A percentile compares a stretch with the other conserved stretches of the same genome.
phyloP scores from a whole-genome alignment of 2,888 invertebrate genomes.

The Icerya purchasi region DNA sequence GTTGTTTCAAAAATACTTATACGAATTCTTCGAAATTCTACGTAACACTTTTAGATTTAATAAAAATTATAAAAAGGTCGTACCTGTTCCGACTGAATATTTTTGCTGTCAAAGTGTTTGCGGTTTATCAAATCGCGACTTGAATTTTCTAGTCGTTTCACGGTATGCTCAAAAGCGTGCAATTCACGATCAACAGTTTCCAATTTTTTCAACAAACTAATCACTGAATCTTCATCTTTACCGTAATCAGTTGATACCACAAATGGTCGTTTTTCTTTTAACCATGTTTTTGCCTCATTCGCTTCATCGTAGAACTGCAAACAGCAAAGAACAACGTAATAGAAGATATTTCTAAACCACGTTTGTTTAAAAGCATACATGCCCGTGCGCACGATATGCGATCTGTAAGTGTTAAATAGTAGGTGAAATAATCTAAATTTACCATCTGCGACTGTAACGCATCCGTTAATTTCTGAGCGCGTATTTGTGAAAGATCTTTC shows the following conservation, averaged over 20 bases:
- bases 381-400: too few relatives aligned
- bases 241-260: slow-evolving; percentile 60
- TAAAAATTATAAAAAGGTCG: slow-evolving; percentile 3
- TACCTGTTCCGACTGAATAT: slow-evolving; percentile 42
- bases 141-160: slow-evolving; percentile 45
- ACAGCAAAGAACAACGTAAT: too few relatives aligned
- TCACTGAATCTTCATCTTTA: slow-evolving; percentile 78
- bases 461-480: slow-evolving; percentile 51
- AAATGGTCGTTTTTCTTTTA: slow-evolving; percentile 58
- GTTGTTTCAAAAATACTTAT: too few relatives aligned
- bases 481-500: slow-evolving; percentile 45
- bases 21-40: too few relatives aligned
- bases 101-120: slow-evolving; percentile 57
- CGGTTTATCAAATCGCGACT: slow-evolving; percentile 45
- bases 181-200: slow-evolving; percentile 67
- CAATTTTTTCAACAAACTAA: slow-evolving; percentile 57
- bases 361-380: too few relatives aligned
- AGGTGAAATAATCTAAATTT: slow-evolving; percentile 21
- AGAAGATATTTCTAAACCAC: too few relatives aligned
- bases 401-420: too few relatives aligned
- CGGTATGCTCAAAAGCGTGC: slow-evolving; percentile 46
- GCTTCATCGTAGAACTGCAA: slow-evolving; percentile 82
- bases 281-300: slow-evolving; percentile 80
- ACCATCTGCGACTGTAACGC: slow-evolving; percentile 65
- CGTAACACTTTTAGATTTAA: background rate